Evolutionary conservation across 92 coral and sea anemone species (phyloP), one percentile per base, ranked within the genome.

Genomic region (Scolanthus callimorphus): DNA sequence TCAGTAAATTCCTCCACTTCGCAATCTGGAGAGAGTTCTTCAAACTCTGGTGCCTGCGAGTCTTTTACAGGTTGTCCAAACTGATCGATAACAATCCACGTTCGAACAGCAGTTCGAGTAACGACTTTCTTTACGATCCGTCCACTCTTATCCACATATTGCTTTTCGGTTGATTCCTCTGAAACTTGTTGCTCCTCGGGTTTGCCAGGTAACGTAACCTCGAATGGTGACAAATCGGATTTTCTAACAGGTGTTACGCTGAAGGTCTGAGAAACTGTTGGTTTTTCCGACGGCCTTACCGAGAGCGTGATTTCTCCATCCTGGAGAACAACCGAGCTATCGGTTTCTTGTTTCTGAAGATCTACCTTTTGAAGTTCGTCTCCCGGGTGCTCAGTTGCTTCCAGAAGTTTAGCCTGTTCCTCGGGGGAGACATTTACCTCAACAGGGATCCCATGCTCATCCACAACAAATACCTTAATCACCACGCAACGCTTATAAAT

Each of bases 1-100:
- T 92, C 92, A 29, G 61, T 31, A 62, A 67, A 88, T 17, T 70
- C 92, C 60, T 92, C 87, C 37, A 84, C 72, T 12, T 39, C 69
- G 19, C 61, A 61, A 48, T 83, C 76, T 20, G 82, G 31, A 12
- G 77, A 84, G 28, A 65, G 1, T 20, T 67, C 74, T 26, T 58
- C 85, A 19, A 4, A 6, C 12, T 10, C 29, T 34, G 41, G 41
- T 34, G 41, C 41, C 6, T 34, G 6, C 15, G 41, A 6, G 15
- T 34, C 41, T 34, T 34, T 6, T 34, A 34, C 41, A 34, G 41
- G 41, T 6, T 34, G 6, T 34, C 41, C 41, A 6, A 6, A 6
- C 15, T 34, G 8, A 34, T 34, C 41, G 15, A 34, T 6, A 34
- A 34, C 41, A 34, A 34, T 34, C 41, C 41, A 34, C 6, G 41